A percentile compares a stretch with the other conserved stretches of the same genome.
These are phyloP conservation scores for Callipepla californica DNA, from an alignment of 2,113 vertebrate species.

Conservation along the genomic window DNA sequence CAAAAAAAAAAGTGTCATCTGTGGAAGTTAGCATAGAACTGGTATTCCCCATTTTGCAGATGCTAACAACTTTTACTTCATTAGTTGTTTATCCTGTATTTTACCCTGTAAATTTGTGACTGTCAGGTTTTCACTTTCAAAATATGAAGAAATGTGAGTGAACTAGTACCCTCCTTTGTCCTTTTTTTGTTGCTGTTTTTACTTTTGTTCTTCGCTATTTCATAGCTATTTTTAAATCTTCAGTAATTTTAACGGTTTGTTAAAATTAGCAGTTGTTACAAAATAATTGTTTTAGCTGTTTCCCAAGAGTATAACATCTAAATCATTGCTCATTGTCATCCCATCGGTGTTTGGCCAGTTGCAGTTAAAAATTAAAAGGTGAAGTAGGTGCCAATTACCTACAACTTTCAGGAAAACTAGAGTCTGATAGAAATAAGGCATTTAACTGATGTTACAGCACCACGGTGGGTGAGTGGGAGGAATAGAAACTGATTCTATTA, in stretches of 20 bases:
- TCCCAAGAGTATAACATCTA: neutral
- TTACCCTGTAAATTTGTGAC: neutral
- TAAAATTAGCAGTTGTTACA: neutral
- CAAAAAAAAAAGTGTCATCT: neutral
- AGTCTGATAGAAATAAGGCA: neutral
- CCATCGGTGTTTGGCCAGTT: neutral
- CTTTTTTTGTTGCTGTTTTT: neutral
- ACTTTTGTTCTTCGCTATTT: neutral
- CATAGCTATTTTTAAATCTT: neutral
- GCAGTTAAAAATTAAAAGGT: neutral
- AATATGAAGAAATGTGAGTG: neutral
- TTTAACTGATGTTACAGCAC: neutral
- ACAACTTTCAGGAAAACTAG: neutral
- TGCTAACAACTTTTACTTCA: neutral
- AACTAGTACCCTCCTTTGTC: neutral
- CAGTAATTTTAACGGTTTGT: neutral
- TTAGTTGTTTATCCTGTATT: neutral
- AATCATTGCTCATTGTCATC: neutral
- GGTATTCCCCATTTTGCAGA: neutral
- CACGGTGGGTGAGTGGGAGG: neutral
- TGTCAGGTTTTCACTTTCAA: neutral
- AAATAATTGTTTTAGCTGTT: neutral
- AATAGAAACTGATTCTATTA: neutral
- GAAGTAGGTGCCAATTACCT: neutral
- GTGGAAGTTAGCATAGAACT: neutral